Evolutionary conservation across 2,113 vertebrate genomes (phyloP).

Genomic region (Atractosteus spatula): DNA sequence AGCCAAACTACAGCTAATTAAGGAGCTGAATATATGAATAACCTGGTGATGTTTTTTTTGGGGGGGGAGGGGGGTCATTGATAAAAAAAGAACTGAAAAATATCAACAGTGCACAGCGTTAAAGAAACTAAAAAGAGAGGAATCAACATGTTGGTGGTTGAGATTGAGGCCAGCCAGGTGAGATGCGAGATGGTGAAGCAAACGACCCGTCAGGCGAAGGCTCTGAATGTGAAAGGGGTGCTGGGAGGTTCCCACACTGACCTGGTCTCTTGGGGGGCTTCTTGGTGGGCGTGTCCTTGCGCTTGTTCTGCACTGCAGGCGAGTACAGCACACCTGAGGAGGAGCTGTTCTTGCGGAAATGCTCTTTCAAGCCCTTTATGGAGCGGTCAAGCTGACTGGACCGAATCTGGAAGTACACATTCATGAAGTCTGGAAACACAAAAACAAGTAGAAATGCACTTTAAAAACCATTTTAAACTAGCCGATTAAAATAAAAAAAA

Average conservation of each 20-base stretch:
- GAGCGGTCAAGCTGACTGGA: conserved; percentile 93
- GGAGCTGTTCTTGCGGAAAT: conserved; percentile 92
- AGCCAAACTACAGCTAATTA: no score
- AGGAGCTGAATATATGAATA: no score
- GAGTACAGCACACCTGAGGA: conserved; percentile 86
- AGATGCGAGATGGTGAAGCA: background rate
- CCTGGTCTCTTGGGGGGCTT: conserved; percentile 90
- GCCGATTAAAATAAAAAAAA: background rate
- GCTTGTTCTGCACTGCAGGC: conserved; percentile 89
- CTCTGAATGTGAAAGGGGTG: background rate
- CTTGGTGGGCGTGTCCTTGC: conserved; percentile 96
- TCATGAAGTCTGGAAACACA: conserved; percentile 88
- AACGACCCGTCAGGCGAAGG: background rate
- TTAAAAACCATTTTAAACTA: background rate
- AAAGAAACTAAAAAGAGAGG: no score
- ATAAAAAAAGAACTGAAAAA: no score
- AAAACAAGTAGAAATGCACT: conserved; percentile 6
- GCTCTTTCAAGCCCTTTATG: conserved; percentile 91
- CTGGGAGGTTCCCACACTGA: conserved; percentile 50
- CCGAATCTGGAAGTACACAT: conserved; percentile 94
- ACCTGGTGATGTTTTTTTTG: no score
- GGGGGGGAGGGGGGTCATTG: no score
- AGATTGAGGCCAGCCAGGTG: no score
- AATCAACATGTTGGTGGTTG: background rate
- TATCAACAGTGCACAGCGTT: no score